Evolutionary conservation across 2,797 vertebrate genomes (phyloP).

Genomic region (Arctocebus calabarensis): DNA sequence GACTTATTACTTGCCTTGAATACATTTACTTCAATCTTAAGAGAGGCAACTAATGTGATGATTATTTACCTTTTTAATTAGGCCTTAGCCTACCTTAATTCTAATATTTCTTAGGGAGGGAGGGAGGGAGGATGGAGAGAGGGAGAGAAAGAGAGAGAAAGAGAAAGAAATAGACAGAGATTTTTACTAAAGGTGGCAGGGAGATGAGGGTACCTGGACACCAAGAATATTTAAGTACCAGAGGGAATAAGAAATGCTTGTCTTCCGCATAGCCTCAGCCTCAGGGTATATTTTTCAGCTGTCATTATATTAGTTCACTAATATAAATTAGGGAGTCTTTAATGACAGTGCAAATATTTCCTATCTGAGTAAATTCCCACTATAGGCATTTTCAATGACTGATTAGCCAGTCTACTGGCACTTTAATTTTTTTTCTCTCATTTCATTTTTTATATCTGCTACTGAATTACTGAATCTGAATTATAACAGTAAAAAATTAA

Average conservation of each 20-base stretch:
- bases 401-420: slow-evolving; percentile 66
- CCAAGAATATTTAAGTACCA: slow-evolving; percentile 40
- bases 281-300: slow-evolving; percentile 31
- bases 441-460: slow-evolving; percentile 76
- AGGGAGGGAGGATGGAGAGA: background rate
- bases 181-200: background rate
- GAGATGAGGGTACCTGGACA: background rate
- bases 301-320: slow-evolving; percentile 54
- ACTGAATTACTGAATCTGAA: slow-evolving; percentile 68
- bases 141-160: background rate
- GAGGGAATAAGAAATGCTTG: slow-evolving; percentile 30
- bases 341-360: slow-evolving; percentile 69
- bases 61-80: slow-evolving; percentile 44
- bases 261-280: background rate
- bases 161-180: background rate
- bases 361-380: slow-evolving; percentile 65
- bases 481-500: slow-evolving; percentile 71
- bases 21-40: slow-evolving; percentile 30
- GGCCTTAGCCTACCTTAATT: background rate
- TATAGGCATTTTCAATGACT: slow-evolving; percentile 72
- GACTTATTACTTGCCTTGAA: slow-evolving; percentile 8
- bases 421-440: slow-evolving; percentile 65
- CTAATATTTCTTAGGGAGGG: background rate
- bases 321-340: slow-evolving; percentile 64
- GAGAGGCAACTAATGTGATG: background rate